phyloP scores from a whole-genome alignment of 2,888 invertebrate species.

The Lamellibrachia satsuma region DNA sequence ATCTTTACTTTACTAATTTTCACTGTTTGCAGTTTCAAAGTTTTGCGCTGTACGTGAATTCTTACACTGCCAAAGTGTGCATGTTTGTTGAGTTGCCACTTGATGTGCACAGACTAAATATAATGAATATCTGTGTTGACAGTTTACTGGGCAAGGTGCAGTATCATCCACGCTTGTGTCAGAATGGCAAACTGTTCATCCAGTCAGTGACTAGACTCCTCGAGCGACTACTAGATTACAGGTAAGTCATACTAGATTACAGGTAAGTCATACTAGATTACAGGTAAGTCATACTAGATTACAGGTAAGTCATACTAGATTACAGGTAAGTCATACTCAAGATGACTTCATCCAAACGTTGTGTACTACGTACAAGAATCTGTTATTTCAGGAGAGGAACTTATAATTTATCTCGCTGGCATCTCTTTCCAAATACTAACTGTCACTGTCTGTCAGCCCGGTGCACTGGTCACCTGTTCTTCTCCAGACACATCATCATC shows the following conservation, averaged over 20 bases:
- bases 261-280: constrained; percentile 74
- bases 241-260: constrained; percentile 79
- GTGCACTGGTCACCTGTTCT: not conserved
- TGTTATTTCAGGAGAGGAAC: not conserved
- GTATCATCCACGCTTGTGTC: constrained; percentile 84
- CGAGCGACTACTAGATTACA: constrained; percentile 88
- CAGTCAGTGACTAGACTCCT: constrained; percentile 88
- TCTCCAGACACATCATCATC: too few relatives aligned
- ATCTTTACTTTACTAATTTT: not conserved
- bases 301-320: constrained; percentile 76
- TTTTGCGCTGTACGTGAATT: not conserved
- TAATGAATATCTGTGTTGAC: constrained; percentile 25
- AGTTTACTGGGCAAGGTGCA: constrained; percentile 41
- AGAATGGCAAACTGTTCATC: constrained; percentile 86
- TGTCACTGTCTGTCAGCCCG: not conserved
- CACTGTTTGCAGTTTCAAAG: not conserved
- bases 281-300: constrained; percentile 76
- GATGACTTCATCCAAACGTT: not conserved
- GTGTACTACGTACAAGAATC: not conserved
- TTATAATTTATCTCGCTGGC: not conserved
- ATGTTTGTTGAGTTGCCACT: not conserved
- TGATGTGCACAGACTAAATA: not conserved
- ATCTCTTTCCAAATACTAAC: not conserved
- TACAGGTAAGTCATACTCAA: constrained; percentile 68
- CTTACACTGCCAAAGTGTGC: not conserved